A percentile compares a stretch with the other conserved stretches of the same genome.
phyloP scores from a whole-genome alignment of 2,888 invertebrate species.

The Aporophyla lueneburgensis region DNA sequence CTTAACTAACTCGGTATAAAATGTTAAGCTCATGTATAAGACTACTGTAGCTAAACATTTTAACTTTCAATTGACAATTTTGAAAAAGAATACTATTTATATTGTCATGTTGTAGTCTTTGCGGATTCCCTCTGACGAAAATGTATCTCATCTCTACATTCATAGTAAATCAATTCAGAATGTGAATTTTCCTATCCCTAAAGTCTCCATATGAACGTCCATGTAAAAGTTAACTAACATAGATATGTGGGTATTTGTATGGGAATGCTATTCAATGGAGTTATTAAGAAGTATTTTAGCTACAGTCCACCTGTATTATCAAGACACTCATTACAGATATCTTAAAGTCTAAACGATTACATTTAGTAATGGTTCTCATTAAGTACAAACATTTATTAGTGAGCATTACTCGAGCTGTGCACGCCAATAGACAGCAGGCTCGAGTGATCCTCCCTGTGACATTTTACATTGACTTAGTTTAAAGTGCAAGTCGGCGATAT shows the following conservation, averaged over 20 bases:
- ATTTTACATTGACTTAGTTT: slow-evolving; percentile 70
- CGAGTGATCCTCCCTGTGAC: slow-evolving; percentile 73
- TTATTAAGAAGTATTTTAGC: slow-evolving; percentile 69
- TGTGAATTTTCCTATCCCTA: slow-evolving; percentile 27
- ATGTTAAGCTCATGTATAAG: slow-evolving; percentile 84
- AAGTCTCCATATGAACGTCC: slow-evolving; percentile 48
- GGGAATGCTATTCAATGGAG: slow-evolving; percentile 63
- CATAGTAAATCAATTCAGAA: slow-evolving; percentile 33
- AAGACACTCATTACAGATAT: slow-evolving; percentile 79
- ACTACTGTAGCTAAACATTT: slow-evolving; percentile 79
- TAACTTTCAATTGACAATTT: slow-evolving; percentile 60
- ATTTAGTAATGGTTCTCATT: slow-evolving; percentile 56
- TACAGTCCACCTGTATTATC: slow-evolving; percentile 79
- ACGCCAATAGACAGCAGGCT: slow-evolving; percentile 22
- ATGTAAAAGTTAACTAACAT: slow-evolving; percentile 59
- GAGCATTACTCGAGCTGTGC: slow-evolving; percentile 61
- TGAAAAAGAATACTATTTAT: slow-evolving; percentile 43
- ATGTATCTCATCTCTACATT: slow-evolving; percentile 31
- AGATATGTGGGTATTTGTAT: slow-evolving; percentile 62
- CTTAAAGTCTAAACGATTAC: slow-evolving; percentile 72
- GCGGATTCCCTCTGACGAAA: slow-evolving; percentile 56
- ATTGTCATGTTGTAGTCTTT: slow-evolving; percentile 50
- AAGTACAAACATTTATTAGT: slow-evolving; percentile 73
- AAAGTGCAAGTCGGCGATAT: slow-evolving; percentile 77
- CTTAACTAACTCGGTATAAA: slow-evolving; percentile 80